These are phyloP conservation scores for Boloria euphrosyne DNA, from an alignment of 2,888 invertebrate species.

Conservation along the genomic window DNA sequence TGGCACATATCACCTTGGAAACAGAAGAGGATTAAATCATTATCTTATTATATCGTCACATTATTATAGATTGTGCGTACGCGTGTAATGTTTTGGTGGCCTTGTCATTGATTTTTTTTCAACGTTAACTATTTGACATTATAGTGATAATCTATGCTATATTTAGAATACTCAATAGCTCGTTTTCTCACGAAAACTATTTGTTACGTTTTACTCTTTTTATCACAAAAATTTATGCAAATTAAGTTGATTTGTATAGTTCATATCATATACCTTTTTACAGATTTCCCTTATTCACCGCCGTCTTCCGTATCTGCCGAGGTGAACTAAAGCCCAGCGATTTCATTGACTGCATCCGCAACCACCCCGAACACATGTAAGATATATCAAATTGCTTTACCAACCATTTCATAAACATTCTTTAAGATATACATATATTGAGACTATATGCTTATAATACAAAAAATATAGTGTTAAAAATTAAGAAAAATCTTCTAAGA, in stretches of 20 bases:
- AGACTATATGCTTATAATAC: not conserved
- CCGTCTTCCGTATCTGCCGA: constrained; percentile 96
- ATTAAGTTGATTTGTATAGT: not conserved
- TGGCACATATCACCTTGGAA: not conserved
- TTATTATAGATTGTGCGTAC: too few species aligned
- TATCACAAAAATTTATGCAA: too few species aligned
- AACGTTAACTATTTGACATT: too few species aligned
- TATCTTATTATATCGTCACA: too few species aligned
- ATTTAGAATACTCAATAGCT: too few species aligned
- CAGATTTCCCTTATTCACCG: constrained; percentile 98
- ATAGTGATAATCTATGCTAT: too few species aligned
- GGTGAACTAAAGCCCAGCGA: constrained; percentile 89
- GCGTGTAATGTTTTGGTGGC: too few species aligned
- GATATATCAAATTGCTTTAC: constrained; percentile 54
- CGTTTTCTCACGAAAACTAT: too few species aligned
- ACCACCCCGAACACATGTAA: constrained; percentile 99
- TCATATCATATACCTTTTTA: constrained; percentile 48
- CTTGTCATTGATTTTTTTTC: too few species aligned
- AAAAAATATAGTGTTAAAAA: not conserved
- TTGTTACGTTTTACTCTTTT: too few species aligned
- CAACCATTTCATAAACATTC: constrained; percentile 15
- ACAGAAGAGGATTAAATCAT: constrained; percentile 18
- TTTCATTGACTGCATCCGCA: constrained; percentile 95
- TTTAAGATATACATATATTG: not conserved
- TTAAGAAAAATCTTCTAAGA: too few species aligned